Evolutionary conservation across 2,888 invertebrate genomes (phyloP), one percentile per base, ranked within the genome.

Genomic region (Bellardia pandia): DNA sequence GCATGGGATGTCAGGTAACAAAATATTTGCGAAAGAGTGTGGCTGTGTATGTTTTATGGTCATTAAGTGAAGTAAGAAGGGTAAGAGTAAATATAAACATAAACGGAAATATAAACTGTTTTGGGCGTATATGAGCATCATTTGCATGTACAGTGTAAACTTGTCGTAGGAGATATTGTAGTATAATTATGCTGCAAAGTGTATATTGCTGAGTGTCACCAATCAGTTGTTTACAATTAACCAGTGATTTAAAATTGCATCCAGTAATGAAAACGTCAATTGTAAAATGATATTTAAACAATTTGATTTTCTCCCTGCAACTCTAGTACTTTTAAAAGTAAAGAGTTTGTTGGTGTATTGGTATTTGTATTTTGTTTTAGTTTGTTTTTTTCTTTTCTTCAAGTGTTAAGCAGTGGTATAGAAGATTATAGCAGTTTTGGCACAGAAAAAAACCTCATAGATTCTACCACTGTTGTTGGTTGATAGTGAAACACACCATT

Each of bases 201-300:
- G 3, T 40, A 14, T 60, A 45, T 56, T 71, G 13, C 9, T 60
- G 13, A 48, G 40, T 68, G 40, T 72, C 53, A 84, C 13, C 68
- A 33, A 64, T 66, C 53, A 66, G 37, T 72, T 72, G 77, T 78
- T 78, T 71, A 72, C 77, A 84, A 66, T 78, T 78, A 62, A 68
- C 68, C 48, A 76, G n/a, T 69, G 58, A 75, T 48, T 58, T 68
- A 45, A 74, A 58, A 58, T 48, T 58, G 40, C 53, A 42, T 42
- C 3, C 23, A 11, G 9, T 37, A 16, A 40, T 6, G 40, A 48
- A 78, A 40, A 37, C 40, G 4, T 11, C 51, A 79, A n/a, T 62
- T 60, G 53, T 23, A 30, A 62, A 79, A 42, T 62, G 66, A 48
- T 37, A 56, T 80, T 45, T 80, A 56, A 66, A 56, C 53, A 66